Base-by-base conservation (phyloP, 1,140 invertebrate genomes). In the Aricia agestis region DNA sequence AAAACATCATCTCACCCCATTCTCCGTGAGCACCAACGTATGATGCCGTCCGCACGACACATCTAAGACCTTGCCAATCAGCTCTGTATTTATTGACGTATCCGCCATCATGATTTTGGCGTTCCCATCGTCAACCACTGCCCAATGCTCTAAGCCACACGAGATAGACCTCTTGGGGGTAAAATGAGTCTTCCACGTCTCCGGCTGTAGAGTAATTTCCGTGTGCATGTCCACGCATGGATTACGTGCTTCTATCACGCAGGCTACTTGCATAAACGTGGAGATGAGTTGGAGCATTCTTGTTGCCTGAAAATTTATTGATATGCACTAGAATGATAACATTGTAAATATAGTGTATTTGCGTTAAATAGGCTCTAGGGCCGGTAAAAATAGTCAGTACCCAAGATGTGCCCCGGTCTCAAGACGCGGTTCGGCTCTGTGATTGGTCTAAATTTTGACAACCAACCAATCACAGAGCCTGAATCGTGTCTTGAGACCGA, bases 41-140 rank as follows among this genome's bases (percentile, higher is more conserved):
- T 91, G 89, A 74, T 91, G 89, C 74, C 89, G 81, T 3, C 89
- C 89, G 45, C 89, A 91, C 0, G 89, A 86, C 13, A 91, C 80
- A 67, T 86, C 85, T 0, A 86, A 66, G 6, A 91, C 87, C 52
- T 83, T 80, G 0, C 89, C 89, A 2, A 86, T 87, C 0, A 91
- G 6, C 57, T 87, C 83, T 0, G 87, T 85, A 32, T 89, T 81
- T 0, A 91, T 70, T 0, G 82, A 74, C 0, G 81, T 86, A 25
- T 80, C 71, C 0, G 85, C 79, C 67, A 83, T 82, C 82, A 88
- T 83, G 2, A 91, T 74, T 52, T 75, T 89, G 0, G 83, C 86
- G 36, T 86, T 84, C 0, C 87, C 86, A 1, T 86, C 86, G 25
- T 89, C 85, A 0, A 76, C 79, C 4, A 91, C 75, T 2, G 84